Conservation (phyloP, 2,113 vertebrate genomes). For the Ginglymostoma cirratum region DNA sequence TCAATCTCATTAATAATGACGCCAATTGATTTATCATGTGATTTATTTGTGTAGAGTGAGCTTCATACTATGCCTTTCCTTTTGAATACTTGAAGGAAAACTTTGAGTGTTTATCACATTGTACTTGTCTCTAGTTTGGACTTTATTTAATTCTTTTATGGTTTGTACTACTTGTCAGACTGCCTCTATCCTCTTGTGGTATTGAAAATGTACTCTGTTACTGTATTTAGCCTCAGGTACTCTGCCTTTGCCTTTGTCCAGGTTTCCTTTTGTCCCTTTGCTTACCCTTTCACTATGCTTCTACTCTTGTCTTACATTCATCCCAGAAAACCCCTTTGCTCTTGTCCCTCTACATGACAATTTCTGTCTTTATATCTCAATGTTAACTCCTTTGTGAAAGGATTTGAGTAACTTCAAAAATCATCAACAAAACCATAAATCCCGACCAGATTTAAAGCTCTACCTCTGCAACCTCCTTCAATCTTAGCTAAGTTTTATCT, state of each 20-base stretch:
- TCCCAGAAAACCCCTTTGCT: not conserved
- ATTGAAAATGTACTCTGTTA: not conserved
- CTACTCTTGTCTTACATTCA: not conserved
- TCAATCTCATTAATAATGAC: slow-evolving; percentile 19
- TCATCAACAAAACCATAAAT: not conserved
- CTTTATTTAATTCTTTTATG: not conserved
- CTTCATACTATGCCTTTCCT: not conserved
- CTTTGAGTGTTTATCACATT: not conserved
- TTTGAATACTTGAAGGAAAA: not conserved
- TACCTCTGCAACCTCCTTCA: not conserved
- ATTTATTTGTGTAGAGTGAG: not conserved
- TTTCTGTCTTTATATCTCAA: not conserved
- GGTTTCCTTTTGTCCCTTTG: not conserved
- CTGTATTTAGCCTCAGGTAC: not conserved
- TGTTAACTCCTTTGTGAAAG: not conserved
- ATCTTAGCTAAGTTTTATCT: not conserved
- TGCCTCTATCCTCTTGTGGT: not conserved
- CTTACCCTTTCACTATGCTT: not conserved
- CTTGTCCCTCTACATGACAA: not conserved
- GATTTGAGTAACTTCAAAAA: not conserved
- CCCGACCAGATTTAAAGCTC: not conserved
- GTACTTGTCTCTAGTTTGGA: not conserved
- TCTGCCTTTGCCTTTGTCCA: not conserved
- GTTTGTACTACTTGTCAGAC: not conserved
- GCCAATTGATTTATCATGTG: not conserved